These are phyloP conservation scores for Streblospio benedicti DNA, from an alignment of 1,140 invertebrate species.

Conservation along the genomic window DNA sequence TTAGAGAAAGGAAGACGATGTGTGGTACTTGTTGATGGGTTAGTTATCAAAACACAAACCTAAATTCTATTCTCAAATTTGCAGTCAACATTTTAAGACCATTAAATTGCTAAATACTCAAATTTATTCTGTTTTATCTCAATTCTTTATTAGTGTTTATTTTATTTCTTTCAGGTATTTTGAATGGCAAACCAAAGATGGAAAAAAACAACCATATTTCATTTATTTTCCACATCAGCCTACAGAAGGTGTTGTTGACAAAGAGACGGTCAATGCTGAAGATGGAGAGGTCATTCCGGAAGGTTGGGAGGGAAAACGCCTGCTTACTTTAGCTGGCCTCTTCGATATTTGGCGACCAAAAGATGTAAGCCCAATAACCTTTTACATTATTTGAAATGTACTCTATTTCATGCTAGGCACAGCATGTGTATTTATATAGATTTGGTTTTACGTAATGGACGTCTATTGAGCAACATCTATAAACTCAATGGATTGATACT, in stretches of 20 bases:
- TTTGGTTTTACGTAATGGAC: too few species aligned
- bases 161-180: conserved; percentile 54
- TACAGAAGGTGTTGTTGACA: conserved; percentile 7
- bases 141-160: not conserved
- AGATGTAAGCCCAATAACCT: not conserved
- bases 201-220: conserved; percentile 66
- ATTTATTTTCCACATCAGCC: conserved; percentile 57
- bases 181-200: conserved; percentile 63
- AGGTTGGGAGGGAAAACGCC: conserved; percentile 9
- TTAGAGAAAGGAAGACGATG: conserved; percentile 63
- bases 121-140: not conserved
- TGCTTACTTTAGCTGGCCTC: not conserved
- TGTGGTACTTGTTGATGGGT: conserved; percentile 67
- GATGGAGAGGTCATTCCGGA: conserved; percentile 6
- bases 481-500: conserved; percentile 4
- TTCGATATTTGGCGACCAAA: conserved; percentile 15
- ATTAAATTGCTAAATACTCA: not conserved
- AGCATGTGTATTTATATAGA: too few species aligned
- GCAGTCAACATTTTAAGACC: too few species aligned
- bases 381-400: too few species aligned
- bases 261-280: not conserved
- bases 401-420: too few species aligned
- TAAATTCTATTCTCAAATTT: not conserved
- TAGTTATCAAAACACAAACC: conserved; percentile 2
- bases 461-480: not conserved